Evolutionary conservation across 2,888 invertebrate genomes (phyloP), one percentile per base, ranked within the genome.

Genomic region (Epinotia demarniana): DNA sequence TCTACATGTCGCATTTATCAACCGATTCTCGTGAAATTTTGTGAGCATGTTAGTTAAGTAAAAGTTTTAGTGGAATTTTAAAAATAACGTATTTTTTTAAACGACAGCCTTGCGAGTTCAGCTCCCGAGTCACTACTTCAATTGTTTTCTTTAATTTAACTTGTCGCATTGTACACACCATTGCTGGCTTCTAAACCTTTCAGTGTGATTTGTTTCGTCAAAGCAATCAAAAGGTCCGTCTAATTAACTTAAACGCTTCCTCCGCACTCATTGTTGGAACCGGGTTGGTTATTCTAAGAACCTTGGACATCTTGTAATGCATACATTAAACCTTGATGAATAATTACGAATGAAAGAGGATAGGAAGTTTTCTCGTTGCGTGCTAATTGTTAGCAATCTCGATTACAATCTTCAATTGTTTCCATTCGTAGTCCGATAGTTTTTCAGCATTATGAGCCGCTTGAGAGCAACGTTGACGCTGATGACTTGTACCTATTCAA

Each of bases 191-290:
- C 61, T 67, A 66, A 72, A 62, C 46, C 63, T 66, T 71, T 53
- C 61, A 57, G 57, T 46, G 19, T 46, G 62, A 66, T 66, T 71
- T 61, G 75, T 75, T 72, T 67, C 75, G 62, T 75, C 72, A 75
- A 11, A 53, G 67, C 67, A 75, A 75, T 75, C 75, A 62, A 67
- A 67, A 60, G 46, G 67, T 63, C 62, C 33, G 39, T 71, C 66
- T 75, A 75, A 75, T 75, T 61, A 61, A 57, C 8, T n/a, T 75
- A 75, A 75, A 66, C 61, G 57, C 72, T 75, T 75, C 75, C 75
- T 75, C 46, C 67, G 67, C 55, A 70, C 72, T 72, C 67, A 75
- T 75, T 75, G 75, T 75, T 72, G 71, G 75, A 72, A 75, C 39
- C 19, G 46, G 55, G 67, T 61, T 46, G 43, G 53, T 71, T 67